Evolutionary conservation across 2,113 vertebrate genomes (phyloP), one percentile per base, ranked within the genome.

Genomic region (human (Homo sapiens)): DNA sequence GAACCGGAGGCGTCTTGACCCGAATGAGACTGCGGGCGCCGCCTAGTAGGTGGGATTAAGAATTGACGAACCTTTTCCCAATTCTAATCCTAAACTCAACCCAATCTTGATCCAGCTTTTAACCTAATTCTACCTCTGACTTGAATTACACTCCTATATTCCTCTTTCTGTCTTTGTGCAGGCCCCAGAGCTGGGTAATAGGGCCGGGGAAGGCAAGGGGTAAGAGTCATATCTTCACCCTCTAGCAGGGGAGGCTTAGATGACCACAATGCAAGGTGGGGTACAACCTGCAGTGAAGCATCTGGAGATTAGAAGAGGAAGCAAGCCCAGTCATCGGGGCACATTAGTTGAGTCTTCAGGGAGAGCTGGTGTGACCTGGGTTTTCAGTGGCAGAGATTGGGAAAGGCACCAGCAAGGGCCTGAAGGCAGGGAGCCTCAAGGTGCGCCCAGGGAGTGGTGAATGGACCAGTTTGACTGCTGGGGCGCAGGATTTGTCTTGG

Each of bases 381-480:
- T 79, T 64, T 70, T 93, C 78, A n/a, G 89, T n/a, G 93, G 55
- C 87, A 81, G 76, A n/a, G 90, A 66, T 90, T 97, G 93, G 88
- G 83, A 89, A 93, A 96, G 93, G 73, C 50, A 4, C 23, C 59
- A 88, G 79, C 82, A 6, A 75, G 78, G 59, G 79, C 95, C 90
- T 35, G 52, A 35, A 76, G 96, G 78, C 86, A 38, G 79, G 94
- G 87, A 81, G 93, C 96, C 97, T 64, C 91, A 22, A 93, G 96
- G 92, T 78, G 97, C 22, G 32, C 89, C 89, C 89, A 84, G 95
- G 97, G 98, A 96, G 94, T 88, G 95, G 96, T 20, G 75, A 91
- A 72, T 13, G 90, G 96, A 96, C 98, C 96, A 93, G 98, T 98
- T 43, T 92, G 94, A 97, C 97, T 73, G 87, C 95, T 88, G 87